Evolutionary conservation across 2,797 vertebrate species (phyloP).

Genomic region (Pseudochirops cupreus): DNA sequence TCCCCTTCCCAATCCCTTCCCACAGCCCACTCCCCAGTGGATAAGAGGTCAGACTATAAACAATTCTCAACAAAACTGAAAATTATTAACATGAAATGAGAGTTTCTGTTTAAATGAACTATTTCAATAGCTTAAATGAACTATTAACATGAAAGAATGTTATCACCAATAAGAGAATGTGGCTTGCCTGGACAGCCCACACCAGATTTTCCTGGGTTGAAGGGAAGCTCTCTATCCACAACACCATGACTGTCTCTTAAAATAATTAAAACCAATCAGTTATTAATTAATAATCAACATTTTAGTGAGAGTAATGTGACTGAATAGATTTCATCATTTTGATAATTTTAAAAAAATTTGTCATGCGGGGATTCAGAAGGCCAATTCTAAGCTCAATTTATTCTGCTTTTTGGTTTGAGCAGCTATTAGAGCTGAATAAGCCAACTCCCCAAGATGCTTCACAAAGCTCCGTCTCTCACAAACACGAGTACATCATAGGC

Average conservation of each 20-base stretch:
- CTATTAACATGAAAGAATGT: neutral
- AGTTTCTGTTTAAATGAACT: neutral
- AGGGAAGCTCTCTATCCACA: neutral
- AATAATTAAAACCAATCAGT: neutral
- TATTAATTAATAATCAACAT: neutral
- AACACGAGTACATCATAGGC: conserved; percentile 1
- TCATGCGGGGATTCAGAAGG: neutral
- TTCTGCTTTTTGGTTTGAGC: neutral
- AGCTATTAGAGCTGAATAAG: neutral
- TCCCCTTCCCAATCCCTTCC: neutral
- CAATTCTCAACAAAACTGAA: neutral
- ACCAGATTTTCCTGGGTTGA: neutral
- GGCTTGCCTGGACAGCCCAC: neutral
- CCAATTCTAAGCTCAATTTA: neutral
- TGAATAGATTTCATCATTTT: neutral
- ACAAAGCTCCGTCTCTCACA: neutral
- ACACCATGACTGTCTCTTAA: neutral
- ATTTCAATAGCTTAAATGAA: neutral
- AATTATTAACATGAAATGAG: neutral
- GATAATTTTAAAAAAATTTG: neutral
- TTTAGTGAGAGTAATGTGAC: neutral
- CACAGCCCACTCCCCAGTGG: no score
- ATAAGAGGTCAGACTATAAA: neutral
- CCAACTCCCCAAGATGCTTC: neutral
- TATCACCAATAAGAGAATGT: neutral